Evolutionary conservation across 2,113 vertebrate genomes (phyloP), one percentile per base, ranked within the genome.

Genomic region (Cromileptes altivelis): DNA sequence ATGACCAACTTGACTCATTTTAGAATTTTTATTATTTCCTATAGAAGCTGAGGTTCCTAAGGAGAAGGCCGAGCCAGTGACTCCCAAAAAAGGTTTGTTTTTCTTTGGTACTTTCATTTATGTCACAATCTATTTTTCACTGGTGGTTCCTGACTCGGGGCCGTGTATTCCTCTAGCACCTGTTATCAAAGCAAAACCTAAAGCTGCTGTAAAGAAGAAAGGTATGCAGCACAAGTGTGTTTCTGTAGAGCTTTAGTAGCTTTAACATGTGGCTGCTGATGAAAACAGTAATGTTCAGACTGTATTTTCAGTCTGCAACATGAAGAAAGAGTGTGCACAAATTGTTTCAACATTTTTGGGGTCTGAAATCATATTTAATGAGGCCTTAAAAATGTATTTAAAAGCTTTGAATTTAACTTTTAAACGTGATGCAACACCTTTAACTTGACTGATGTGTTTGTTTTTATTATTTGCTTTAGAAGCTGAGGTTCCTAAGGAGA

Each of bases 11-110:
- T 15, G 0, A 23, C 3, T 21, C 13, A 47, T n/a, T 19, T 27
- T 27, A 4, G 4, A 30, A 30, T 40, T 52, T 57, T 37, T 37
- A 37, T 37, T 37, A 1, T 37, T 37, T 80, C 8, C 23, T 84
- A 47, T 25, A 75, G 69, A 75, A 70, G 75, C 70, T 49, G 81
- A 75, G 42, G 49, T 70, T 84, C 27, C 85, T 23, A 93, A 85
- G 78, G 65, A 85, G 69, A 91, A 82, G 57, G 76, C 33, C 11
- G 75, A 91, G 68, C 82, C 73, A 58, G 45, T 61, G 40, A 68
- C 85, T 57, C 81, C 60, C 23, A 81, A 52, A 70, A 89, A 85
- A 91, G 91, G 91, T 90, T 64, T 25, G 63, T 33, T 19, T 80
- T 8, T 49, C 40, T 42, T 42, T 11, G 1, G 33, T 6, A 6